phyloP scores from a whole-genome alignment of 2,113 vertebrate genomes.

The Callorhinus ursinus region DNA sequence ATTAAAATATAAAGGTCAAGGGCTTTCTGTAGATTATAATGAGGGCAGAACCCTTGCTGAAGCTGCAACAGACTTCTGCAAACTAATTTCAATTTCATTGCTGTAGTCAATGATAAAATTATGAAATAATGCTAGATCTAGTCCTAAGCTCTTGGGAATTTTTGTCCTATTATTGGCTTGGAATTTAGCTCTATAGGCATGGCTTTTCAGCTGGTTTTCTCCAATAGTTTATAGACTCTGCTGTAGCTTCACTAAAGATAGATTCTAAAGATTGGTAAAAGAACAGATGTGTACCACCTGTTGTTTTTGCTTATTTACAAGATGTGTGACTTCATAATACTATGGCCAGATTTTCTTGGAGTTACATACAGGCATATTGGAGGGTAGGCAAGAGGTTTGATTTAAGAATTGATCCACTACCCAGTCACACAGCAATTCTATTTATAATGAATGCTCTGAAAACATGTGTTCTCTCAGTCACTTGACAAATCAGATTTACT shows the following conservation, averaged over 20 bases:
- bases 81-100: not conserved
- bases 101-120: not conserved
- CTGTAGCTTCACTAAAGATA: conserved; percentile 48
- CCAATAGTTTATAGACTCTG: not conserved
- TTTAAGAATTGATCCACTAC: not conserved
- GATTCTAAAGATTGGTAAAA: conserved; percentile 54
- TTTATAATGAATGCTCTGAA: conserved; percentile 34
- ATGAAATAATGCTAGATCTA: not conserved
- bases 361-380: not conserved
- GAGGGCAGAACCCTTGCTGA: not conserved
- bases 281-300: conserved; percentile 68
- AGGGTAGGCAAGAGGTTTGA: not conserved
- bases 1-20: not conserved
- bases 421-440: not conserved
- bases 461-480: not conserved
- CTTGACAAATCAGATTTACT: not conserved
- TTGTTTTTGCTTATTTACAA: conserved; percentile 63
- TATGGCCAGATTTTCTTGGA: conserved; percentile 23
- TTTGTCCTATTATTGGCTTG: not conserved
- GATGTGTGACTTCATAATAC: conserved; percentile 19
- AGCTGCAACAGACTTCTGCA: not conserved
- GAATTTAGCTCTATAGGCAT: not conserved
- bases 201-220: not conserved
- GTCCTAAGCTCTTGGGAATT: not conserved
- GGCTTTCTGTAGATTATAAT: not conserved